These are phyloP conservation scores for Melanotaenia boesemani DNA, from an alignment of 2,797 vertebrate genomes.

Conservation along the genomic window DNA sequence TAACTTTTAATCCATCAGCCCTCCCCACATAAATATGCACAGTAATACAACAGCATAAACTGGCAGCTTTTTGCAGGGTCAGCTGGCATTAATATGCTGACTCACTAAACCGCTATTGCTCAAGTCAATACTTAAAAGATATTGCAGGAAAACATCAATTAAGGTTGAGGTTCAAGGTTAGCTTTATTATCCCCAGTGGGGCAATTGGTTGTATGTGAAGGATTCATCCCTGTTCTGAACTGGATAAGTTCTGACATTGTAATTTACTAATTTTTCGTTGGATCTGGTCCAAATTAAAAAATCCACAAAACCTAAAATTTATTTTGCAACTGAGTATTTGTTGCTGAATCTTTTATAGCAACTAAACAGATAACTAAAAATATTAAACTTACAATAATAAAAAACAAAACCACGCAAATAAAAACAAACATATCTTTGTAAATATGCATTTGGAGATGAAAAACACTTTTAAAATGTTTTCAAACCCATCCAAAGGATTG, in stretches of 20 bases:
- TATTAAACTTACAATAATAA: neutral
- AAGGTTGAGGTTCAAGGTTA: too few species aligned
- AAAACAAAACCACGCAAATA: too few species aligned
- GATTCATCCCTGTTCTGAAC: too few species aligned
- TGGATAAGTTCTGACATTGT: neutral
- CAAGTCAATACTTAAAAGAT: neutral
- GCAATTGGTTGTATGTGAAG: too few species aligned
- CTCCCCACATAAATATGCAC: constrained; percentile 24
- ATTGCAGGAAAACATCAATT: neutral
- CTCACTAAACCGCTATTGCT: neutral
- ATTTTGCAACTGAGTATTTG: neutral
- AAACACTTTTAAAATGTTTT: neutral
- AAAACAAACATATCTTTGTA: neutral
- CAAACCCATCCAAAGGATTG: neutral
- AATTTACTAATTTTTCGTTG: neutral
- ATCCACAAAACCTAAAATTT: neutral
- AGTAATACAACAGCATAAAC: neutral
- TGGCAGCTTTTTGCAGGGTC: neutral
- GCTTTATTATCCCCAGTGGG: too few species aligned
- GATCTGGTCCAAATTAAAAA: neutral
- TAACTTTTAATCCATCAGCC: constrained; percentile 12
- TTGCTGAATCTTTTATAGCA: neutral
- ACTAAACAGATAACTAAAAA: neutral
- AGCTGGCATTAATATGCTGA: neutral
- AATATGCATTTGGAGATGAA: neutral